phyloP scores from a whole-genome alignment of 2,888 invertebrate genomes.

The Baronia brevicornis region DNA sequence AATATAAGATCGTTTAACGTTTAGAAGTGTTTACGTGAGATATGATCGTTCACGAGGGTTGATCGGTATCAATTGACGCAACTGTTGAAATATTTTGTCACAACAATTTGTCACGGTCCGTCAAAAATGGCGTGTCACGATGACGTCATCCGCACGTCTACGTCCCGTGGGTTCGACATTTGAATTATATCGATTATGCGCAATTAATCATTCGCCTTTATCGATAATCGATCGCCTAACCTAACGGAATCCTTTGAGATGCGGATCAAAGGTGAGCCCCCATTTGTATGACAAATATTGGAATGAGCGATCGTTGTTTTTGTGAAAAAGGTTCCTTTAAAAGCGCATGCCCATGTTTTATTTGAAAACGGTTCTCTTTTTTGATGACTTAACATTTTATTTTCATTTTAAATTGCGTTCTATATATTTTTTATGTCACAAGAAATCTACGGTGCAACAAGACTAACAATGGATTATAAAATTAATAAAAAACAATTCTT shows the following conservation, averaged over 20 bases:
- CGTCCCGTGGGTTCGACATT: constrained; percentile 46
- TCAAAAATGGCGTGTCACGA: constrained; percentile 58
- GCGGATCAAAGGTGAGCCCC: constrained; percentile 45
- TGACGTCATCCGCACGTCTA: constrained; percentile 39
- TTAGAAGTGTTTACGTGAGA: constrained; percentile 25
- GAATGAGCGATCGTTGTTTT: constrained; percentile 31
- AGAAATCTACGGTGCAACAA: too few relatives aligned
- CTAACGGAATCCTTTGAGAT: constrained; percentile 59
- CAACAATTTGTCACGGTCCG: constrained; percentile 71
- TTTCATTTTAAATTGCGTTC: neutral
- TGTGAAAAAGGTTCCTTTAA: constrained; percentile 7
- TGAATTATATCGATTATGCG: constrained; percentile 65
- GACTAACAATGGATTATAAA: too few relatives aligned
- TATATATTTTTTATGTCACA: too few relatives aligned
- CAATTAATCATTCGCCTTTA: constrained; percentile 61
- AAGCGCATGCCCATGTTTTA: constrained; percentile 4
- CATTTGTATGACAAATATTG: constrained; percentile 57
- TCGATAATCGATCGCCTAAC: constrained; percentile 52
- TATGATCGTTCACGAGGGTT: constrained; percentile 41
- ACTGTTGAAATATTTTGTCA: constrained; percentile 76
- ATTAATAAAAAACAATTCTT: too few relatives aligned
- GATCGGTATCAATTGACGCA: constrained; percentile 47
- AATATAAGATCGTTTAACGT: constrained; percentile 1
- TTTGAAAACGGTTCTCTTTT: constrained; percentile 5
- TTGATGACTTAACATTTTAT: constrained; percentile 1